Conservation (phyloP, 2,113 vertebrate species). For the Notechis scutatus region DNA sequence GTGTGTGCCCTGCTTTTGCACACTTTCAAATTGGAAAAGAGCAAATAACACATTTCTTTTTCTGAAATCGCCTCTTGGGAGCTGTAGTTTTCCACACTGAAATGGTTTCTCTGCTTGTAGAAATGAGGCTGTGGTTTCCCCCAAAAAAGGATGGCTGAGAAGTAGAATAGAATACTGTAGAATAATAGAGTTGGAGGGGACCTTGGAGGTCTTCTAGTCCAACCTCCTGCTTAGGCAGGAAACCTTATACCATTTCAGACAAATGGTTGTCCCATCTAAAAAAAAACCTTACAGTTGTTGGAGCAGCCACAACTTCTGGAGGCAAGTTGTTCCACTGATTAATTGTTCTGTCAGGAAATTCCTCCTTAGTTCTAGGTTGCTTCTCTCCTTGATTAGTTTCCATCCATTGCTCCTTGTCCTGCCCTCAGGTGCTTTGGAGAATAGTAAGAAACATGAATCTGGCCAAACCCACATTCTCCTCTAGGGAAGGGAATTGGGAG, state of each 20-base stretch:
- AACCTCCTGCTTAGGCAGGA: background rate
- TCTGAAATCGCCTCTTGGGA: background rate
- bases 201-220: background rate
- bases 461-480: background rate
- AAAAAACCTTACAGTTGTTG: no score
- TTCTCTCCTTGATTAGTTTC: no score
- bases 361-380: no score
- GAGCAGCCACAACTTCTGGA: no score
- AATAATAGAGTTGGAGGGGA: background rate
- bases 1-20: conserved; percentile 57
- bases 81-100: background rate
- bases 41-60: background rate
- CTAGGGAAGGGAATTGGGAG: background rate
- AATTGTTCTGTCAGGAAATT: no score
- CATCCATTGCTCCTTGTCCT: no score
- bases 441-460: background rate
- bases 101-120: background rate
- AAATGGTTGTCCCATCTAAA: no score
- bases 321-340: no score
- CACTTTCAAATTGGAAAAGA: conserved; percentile 47
- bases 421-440: no score
- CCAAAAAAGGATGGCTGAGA: background rate
- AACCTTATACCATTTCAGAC: background rate
- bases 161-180: no score
- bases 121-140: background rate